phyloP scores from a whole-genome alignment of 1,140 invertebrate genomes.

The Bombus superbus region DNA sequence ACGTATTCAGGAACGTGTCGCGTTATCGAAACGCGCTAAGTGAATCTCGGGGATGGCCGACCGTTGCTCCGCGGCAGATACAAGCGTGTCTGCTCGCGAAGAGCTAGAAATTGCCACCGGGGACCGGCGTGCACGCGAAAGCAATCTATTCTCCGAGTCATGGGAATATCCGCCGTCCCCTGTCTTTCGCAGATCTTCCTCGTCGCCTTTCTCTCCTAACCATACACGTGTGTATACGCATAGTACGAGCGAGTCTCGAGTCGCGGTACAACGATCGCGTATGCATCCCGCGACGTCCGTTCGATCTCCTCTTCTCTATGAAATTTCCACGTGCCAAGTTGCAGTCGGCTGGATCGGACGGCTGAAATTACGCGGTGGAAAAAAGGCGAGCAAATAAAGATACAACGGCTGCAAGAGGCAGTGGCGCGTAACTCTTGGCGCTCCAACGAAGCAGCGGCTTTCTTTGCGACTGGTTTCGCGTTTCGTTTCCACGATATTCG shows the following conservation, averaged over 20 bases:
- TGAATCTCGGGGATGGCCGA: not conserved
- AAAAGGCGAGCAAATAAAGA: not conserved
- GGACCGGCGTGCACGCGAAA: not conserved
- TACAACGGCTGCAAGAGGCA: too few species aligned
- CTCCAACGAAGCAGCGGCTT: too few species aligned
- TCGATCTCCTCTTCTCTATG: not conserved
- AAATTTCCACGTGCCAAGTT: not conserved
- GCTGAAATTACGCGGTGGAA: not conserved
- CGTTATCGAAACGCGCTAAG: constrained; percentile 15
- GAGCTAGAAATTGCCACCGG: not conserved
- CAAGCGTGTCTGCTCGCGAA: not conserved
- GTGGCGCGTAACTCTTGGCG: too few species aligned
- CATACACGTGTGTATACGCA: not conserved
- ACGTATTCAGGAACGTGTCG: not conserved
- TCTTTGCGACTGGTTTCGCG: too few species aligned
- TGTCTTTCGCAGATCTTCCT: too few species aligned
- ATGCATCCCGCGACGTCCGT: not conserved
- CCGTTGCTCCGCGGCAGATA: not conserved
- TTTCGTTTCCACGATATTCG: too few species aligned
- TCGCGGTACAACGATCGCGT: not conserved
- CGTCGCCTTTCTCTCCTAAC: not conserved
- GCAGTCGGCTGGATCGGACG: too few species aligned
- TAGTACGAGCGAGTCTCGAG: too few species aligned
- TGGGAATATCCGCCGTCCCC: not conserved
- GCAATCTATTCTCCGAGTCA: constrained; percentile 19